Evolutionary conservation across 2,113 vertebrate species (phyloP).

Genomic region (Talpa occidentalis): DNA sequence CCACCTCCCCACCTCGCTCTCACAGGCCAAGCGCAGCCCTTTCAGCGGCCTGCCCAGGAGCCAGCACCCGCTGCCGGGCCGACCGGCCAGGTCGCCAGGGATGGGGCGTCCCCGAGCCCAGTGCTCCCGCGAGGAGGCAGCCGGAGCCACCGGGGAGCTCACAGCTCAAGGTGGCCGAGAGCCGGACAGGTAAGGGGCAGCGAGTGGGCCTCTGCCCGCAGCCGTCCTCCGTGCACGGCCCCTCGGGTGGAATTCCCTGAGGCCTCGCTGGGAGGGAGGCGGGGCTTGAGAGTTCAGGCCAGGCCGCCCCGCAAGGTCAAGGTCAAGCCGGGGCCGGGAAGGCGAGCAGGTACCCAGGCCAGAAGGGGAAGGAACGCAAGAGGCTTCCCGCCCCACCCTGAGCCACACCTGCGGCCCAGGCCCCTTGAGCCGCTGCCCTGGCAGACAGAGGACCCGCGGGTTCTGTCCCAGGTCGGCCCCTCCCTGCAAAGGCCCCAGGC

Average conservation of each 20-base stretch:
- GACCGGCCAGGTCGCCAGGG: no score
- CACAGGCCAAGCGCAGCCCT: background rate
- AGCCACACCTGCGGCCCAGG: background rate
- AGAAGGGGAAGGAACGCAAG: background rate
- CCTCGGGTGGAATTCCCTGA: no score
- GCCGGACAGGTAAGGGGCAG: background rate
- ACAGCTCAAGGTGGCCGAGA: fast-evolving
- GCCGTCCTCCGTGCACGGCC: no score
- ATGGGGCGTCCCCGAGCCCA: background rate
- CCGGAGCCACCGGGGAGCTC: fast-evolving
- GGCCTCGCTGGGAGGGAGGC: fast-evolving
- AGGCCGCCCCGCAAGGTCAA: background rate
- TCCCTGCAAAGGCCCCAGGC: background rate
- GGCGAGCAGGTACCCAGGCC: background rate
- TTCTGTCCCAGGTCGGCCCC: background rate
- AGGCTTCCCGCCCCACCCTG: fast-evolving
- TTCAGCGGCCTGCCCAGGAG: fast-evolving
- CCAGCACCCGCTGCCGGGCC: background rate
- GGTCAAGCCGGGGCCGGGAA: background rate
- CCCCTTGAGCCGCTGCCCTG: background rate
- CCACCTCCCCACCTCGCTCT: no score
- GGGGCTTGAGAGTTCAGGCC: background rate
- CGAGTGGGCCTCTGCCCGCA: no score
- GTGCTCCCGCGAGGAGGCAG: background rate
- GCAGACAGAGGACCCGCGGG: fast-evolving